Percentiles rank a stretch among this genome's conserved stretches.
Conservation (phyloP, 2,888 invertebrate genomes). For the Dryomyza anilis region DNA sequence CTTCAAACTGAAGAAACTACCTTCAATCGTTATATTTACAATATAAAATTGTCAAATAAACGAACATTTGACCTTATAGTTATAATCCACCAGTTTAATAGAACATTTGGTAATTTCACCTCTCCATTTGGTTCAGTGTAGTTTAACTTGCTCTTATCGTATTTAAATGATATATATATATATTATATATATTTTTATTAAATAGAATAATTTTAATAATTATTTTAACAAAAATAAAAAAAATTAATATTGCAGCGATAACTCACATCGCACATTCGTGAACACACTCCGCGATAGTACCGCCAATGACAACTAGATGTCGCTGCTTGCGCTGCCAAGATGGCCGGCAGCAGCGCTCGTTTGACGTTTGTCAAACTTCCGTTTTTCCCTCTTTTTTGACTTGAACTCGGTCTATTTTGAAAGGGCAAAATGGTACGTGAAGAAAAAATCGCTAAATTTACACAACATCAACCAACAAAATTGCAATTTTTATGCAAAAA, state of each 20-base stretch:
- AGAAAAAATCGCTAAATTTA: slow-evolving; percentile 35
- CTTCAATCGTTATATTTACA: too few species aligned
- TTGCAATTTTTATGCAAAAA: slow-evolving; percentile 1
- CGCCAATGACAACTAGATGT: slow-evolving; percentile 19
- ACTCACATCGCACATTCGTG: not conserved
- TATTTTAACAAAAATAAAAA: not conserved
- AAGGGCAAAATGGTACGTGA: slow-evolving; percentile 48
- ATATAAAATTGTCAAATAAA: too few species aligned
- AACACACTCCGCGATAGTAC: not conserved
- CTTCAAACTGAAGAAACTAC: too few species aligned
- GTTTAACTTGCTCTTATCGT: too few species aligned
- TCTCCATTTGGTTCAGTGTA: too few species aligned
- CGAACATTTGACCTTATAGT: too few species aligned
- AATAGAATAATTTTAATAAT: not conserved
- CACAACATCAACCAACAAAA: slow-evolving; percentile 44
- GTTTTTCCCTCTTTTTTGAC: slow-evolving; percentile 49
- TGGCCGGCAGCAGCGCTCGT: slow-evolving; percentile 23
- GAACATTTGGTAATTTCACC: too few species aligned
- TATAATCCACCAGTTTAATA: too few species aligned
- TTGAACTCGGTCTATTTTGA: slow-evolving; percentile 47
- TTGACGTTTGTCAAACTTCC: slow-evolving; percentile 40
- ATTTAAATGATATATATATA: not conserved
- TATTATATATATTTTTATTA: not conserved
- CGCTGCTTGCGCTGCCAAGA: not conserved
- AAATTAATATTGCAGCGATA: not conserved